phyloP scores from a whole-genome alignment of 1,140 invertebrate species.

The Brachionus rotundiformis region DNA sequence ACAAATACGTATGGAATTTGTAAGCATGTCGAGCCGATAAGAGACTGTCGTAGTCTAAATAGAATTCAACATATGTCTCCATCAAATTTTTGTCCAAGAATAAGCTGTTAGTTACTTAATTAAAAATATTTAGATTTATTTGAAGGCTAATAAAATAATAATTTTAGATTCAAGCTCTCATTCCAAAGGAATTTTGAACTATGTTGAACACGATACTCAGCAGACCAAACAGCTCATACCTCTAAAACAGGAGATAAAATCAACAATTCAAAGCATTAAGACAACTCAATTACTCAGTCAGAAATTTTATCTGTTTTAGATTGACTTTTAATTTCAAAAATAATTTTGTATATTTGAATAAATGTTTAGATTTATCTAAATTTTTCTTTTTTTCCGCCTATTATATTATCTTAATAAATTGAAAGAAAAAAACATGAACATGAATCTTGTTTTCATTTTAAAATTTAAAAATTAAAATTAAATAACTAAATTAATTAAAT shows the following conservation, averaged over 20 bases:
- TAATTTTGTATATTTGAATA: not conserved
- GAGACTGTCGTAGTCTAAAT: slow-evolving; percentile 56
- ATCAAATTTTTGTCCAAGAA: slow-evolving; percentile 36
- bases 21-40: slow-evolving; percentile 57
- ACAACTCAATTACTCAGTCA: slow-evolving; percentile 17
- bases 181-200: slow-evolving; percentile 28
- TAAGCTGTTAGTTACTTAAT: slow-evolving; percentile 1
- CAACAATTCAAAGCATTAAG: not conserved
- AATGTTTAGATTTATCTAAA: not conserved
- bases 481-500: no score
- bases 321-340: slow-evolving; percentile 18
- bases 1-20: slow-evolving; percentile 57
- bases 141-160: not conserved
- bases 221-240: slow-evolving; percentile 43
- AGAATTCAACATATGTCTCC: slow-evolving; percentile 54
- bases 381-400: not conserved
- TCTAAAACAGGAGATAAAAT: not conserved
- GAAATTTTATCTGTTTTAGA: slow-evolving; percentile 29
- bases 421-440: no score
- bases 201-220: not conserved
- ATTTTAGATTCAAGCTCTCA: not conserved
- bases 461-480: no score
- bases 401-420: not conserved
- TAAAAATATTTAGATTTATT: not conserved
- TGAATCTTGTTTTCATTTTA: no score